A percentile compares a stretch with the other conserved stretches of the same genome.
Conservation (phyloP, 2,113 vertebrate species). For the Melanostigma gelatinosum region DNA sequence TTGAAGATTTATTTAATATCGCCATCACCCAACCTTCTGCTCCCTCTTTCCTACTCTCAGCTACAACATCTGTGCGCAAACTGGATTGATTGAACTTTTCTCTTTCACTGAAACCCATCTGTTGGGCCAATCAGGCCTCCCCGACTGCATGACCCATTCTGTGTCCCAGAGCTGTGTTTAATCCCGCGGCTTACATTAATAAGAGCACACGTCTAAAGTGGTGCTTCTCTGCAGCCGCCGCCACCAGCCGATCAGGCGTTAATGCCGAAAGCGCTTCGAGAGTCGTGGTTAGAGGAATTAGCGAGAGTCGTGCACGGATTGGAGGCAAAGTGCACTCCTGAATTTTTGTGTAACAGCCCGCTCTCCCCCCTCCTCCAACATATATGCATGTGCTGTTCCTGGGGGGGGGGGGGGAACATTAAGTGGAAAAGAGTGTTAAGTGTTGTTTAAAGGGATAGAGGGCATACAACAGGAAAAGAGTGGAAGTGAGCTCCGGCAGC, state of each 20-base stretch:
- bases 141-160: constrained; percentile 42
- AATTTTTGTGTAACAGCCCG: constrained; percentile 50
- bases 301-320: constrained; percentile 36
- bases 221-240: constrained; percentile 24
- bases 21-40: constrained; percentile 21
- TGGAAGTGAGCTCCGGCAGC: constrained; percentile 41
- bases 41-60: constrained; percentile 2
- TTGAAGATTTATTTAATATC: constrained; percentile 61
- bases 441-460: constrained; percentile 68
- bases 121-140: constrained; percentile 56
- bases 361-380: constrained; percentile 4
- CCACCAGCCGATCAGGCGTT: constrained; percentile 18
- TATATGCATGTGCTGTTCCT: constrained; percentile 33
- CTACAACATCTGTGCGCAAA: constrained; percentile 40
- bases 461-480: constrained; percentile 35
- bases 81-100: constrained; percentile 62
- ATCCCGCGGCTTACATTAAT: constrained; percentile 59
- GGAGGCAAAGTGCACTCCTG: constrained; percentile 44
- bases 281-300: constrained; percentile 64
- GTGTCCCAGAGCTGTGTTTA: constrained; percentile 63
- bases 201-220: constrained; percentile 40
- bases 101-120: constrained; percentile 50
- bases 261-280: constrained; percentile 31
- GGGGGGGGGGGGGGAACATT: constrained; percentile 42
- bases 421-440: constrained; percentile 72